A percentile compares a stretch with the other conserved stretches of the same genome.
These are phyloP conservation scores for Cancer borealis DNA, from an alignment of 2,888 invertebrate genomes.

Conservation along the genomic window DNA sequence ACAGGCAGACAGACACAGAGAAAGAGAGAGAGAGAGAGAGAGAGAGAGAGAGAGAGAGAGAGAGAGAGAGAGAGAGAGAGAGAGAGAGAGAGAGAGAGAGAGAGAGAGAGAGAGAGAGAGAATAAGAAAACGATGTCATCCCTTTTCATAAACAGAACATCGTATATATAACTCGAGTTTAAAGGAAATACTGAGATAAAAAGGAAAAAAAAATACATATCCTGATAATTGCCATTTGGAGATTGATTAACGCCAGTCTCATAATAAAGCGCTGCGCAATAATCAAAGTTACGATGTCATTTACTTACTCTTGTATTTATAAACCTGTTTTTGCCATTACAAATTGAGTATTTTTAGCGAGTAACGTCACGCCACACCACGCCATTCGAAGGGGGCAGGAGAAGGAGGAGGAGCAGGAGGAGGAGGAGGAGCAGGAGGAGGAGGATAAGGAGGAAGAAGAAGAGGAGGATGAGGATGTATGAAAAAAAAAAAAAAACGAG, in stretches of 20 bases:
- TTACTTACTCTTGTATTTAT: neutral
- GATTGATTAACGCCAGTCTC: neutral
- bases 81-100: no score
- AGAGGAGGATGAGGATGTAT: no score
- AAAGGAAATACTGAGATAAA: neutral
- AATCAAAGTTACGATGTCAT: conserved; percentile 12
- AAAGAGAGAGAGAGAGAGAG: no score
- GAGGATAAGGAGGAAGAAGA: neutral
- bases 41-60: no score
- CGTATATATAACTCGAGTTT: neutral
- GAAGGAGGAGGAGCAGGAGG: neutral
- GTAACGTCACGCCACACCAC: neutral
- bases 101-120: neutral
- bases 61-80: no score
- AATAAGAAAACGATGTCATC: no score
- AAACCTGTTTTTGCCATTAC: neutral
- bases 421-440: neutral
- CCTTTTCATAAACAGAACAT: no score
- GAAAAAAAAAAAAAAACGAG: neutral
- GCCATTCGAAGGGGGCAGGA: neutral
- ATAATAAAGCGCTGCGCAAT: neutral
- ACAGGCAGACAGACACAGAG: neutral
- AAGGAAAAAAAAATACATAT: no score
- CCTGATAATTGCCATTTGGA: neutral
- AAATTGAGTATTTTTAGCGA: neutral